Percentiles rank a stretch among this genome's conserved stretches.
phyloP scores from a whole-genome alignment of 2,113 vertebrate species.

The Castor canadensis region DNA sequence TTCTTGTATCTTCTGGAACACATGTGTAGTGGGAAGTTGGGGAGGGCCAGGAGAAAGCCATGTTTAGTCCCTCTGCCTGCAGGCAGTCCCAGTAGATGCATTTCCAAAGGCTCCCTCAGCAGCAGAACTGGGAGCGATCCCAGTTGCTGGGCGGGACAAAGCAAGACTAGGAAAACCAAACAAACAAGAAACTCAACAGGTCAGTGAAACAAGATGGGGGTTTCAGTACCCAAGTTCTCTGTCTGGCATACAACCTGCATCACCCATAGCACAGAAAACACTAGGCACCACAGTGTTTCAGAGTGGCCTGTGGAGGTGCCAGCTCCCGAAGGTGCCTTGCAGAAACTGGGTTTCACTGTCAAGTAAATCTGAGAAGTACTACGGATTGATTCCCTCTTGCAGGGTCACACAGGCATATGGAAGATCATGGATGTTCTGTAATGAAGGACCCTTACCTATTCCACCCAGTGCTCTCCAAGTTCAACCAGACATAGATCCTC shows the following conservation, averaged over 20 bases:
- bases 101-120: too few species aligned
- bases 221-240: neutral
- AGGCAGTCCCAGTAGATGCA: fast-evolving
- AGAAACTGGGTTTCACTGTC: neutral
- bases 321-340: neutral
- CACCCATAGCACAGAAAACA: fast-evolving
- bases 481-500: fast-evolving
- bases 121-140: neutral
- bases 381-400: too few species aligned
- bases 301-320: neutral
- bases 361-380: neutral
- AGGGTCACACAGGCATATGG: fast-evolving
- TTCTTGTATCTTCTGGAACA: neutral
- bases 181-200: neutral
- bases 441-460: neutral
- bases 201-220: neutral
- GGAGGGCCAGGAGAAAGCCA: neutral
- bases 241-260: fast-evolving
- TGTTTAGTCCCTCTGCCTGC: too few species aligned
- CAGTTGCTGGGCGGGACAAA: neutral
- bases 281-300: neutral
- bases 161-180: neutral
- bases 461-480: neutral
- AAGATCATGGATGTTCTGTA: neutral
- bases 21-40: neutral